Base-by-base conservation (phyloP, 2,113 vertebrate genomes). In the Carassius auratus region DNA sequence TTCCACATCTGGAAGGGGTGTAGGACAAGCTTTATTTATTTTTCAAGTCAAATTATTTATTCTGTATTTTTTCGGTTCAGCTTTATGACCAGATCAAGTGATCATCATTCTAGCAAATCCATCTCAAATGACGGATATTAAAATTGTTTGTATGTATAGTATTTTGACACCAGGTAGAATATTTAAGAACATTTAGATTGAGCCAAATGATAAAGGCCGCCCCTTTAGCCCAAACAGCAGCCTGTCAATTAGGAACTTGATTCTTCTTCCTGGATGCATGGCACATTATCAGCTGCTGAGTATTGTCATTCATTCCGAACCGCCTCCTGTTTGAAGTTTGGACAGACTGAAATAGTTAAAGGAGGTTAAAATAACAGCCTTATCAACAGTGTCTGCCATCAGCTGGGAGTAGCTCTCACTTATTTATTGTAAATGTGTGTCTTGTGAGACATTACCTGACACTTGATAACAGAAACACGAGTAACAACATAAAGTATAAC, bases 281-380 rank as follows among this genome's bases (percentile, higher is more conserved):
- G 12, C 0, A 21, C 76, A 79, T 77, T 52, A 57, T 74, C 86
- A 89, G 86, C 88, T 89, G 88, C 86, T 86, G 74, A 76, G 68
- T 80, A 33, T 66, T 71, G 76, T 87, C 84, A 86, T 85, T 85
- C 88, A 83, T 76, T 82, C 59, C 59, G 75, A 74, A 64, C 55
- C 17, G 36, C 21, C 8, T 14, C 42, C 76, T 30, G 68, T 85
- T 71, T 80, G 66, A 83, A 50, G 38, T 64, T 79, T 69, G 45
- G 71, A 81, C 84, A 30, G 45, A 45, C 42, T 85, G n/a, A 64
- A 78, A 79, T 66, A 76, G 36, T 64, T 21, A n/a, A 76, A 75
- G 30, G 21, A 52, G 73, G 48, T 52, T 78, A 52, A 57, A 85
- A 78, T 55, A 68, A 64, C 52, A 38, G 30, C 30, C 30, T 30